phyloP scores from a whole-genome alignment of 2,113 vertebrate species.

The Colinus virginianus region DNA sequence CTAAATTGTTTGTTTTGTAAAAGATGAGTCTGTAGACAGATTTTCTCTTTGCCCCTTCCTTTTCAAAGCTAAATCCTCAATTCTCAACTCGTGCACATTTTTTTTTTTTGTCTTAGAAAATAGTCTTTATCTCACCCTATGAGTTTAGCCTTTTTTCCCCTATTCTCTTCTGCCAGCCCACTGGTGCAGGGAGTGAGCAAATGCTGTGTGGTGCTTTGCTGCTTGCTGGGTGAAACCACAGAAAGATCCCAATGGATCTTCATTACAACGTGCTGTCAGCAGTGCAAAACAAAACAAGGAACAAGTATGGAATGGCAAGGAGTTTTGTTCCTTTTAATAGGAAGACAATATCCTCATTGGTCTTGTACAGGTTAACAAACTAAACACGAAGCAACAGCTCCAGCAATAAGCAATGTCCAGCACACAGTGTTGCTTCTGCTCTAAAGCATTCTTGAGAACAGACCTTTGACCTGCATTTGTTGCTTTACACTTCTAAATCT shows the following conservation, averaged over 20 bases:
- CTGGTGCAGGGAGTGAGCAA: background rate
- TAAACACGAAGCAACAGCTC: background rate
- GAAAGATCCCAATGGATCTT: background rate
- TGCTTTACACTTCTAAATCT: background rate
- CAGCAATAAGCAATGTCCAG: background rate
- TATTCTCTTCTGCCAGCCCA: background rate
- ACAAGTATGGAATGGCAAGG: background rate
- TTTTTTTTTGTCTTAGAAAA: background rate
- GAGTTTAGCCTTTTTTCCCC: background rate
- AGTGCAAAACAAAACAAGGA: background rate
- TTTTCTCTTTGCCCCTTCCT: background rate
- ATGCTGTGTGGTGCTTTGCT: background rate
- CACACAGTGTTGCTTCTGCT: background rate
- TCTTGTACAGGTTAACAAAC: background rate
- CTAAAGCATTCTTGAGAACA: background rate
- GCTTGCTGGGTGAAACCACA: background rate
- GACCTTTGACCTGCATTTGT: background rate
- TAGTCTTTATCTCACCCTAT: background rate
- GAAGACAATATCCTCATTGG: background rate
- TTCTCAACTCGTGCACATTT: background rate
- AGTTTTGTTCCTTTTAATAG: background rate
- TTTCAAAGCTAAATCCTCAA: background rate
- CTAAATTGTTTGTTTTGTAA: background rate
- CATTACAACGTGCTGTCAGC: background rate
- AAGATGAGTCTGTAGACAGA: background rate